Conservation (phyloP, 2,888 invertebrate genomes). For the Limenitis camilla region DNA sequence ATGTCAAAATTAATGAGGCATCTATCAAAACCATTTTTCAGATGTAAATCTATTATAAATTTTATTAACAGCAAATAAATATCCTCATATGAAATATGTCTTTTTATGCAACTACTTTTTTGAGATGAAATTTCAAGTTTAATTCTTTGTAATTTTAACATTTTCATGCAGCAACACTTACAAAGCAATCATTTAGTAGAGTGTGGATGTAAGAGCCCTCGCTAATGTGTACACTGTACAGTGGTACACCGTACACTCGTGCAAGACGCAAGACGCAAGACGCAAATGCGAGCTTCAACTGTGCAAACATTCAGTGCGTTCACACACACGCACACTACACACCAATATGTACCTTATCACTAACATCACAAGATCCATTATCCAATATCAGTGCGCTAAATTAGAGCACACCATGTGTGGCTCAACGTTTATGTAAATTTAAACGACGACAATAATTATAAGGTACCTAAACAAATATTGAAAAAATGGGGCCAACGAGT, state of each 20-base stretch:
- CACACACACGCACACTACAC: constrained; percentile 2
- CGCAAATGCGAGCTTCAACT: constrained; percentile 19
- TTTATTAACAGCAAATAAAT: no score
- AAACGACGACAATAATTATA: constrained; percentile 13
- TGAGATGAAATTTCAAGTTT: no score
- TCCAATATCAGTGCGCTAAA: neutral
- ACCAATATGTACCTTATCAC: neutral
- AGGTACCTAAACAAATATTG: constrained; percentile 9
- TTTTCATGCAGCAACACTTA: no score
- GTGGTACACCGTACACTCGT: neutral
- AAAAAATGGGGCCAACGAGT: neutral
- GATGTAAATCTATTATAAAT: no score
- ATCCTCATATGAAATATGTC: no score
- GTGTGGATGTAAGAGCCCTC: constrained; percentile 25
- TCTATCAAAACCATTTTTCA: no score
- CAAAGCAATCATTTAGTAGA: neutral
- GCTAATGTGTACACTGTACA: neutral
- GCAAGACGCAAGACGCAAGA: constrained; percentile 1
- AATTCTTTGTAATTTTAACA: no score
- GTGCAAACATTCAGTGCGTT: constrained; percentile 24
- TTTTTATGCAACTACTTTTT: no score
- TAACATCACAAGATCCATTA: neutral
- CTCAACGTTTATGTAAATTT: constrained; percentile 12
- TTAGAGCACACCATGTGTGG: constrained; percentile 5
- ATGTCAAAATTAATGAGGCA: no score